Evolutionary conservation across 2,113 vertebrate genomes (phyloP).

Genomic region (Forbesichthys agassizii): DNA sequence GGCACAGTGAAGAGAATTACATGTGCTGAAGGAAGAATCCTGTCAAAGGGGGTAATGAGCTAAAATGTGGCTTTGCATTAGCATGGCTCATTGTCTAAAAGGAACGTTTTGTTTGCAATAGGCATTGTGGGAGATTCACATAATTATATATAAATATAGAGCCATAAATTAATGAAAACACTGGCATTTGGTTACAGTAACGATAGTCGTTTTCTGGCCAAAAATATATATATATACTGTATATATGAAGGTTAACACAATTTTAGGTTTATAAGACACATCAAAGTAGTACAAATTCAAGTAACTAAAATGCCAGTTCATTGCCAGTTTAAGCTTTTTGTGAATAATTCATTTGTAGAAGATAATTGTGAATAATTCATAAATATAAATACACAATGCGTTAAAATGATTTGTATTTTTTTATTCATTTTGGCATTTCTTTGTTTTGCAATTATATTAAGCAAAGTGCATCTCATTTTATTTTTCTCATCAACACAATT

Average conservation of each 20-base stretch:
- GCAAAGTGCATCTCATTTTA: slow-evolving; percentile 99
- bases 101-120: slow-evolving; percentile 19
- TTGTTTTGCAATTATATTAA: slow-evolving; percentile 99
- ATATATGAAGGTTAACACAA: no score
- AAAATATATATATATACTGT: no score
- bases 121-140: slow-evolving; percentile 27
- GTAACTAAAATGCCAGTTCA: no score
- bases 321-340: no score
- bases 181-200: no score
- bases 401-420: slow-evolving; percentile 27
- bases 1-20: slow-evolving; percentile 30
- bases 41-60: slow-evolving; percentile 4
- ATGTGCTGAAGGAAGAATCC: slow-evolving; percentile 39
- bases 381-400: background rate
- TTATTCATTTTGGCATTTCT: slow-evolving; percentile 97
- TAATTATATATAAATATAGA: slow-evolving; percentile 32
- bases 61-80: slow-evolving; percentile 36
- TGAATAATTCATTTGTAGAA: background rate
- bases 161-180: slow-evolving; percentile 5
- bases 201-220: no score
- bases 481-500: slow-evolving; percentile 98
- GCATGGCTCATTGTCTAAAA: slow-evolving; percentile 50
- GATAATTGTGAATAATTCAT: background rate
- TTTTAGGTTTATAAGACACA: no score
- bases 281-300: no score